Evolutionary conservation across 2,888 invertebrate species (phyloP), one percentile per base, ranked within the genome.

Genomic region (Julus scanicus): DNA sequence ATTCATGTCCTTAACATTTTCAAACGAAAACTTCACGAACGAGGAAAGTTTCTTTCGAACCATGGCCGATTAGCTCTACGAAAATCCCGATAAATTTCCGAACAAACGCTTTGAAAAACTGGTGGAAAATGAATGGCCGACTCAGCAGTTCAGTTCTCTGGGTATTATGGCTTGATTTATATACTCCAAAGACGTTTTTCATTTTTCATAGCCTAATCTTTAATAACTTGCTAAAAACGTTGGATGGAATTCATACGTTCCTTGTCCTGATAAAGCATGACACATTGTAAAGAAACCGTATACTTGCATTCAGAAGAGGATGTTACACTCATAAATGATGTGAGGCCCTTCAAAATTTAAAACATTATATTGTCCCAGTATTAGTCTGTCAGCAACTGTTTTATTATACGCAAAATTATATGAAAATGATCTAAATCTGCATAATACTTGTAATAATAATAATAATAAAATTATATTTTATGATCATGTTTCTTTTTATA

Each of bases 181-280:
- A n/a, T 17, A 6, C 53, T 53, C 57, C 4, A 6, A n/a, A 53
- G 71, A 20, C 20, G 29, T 20, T 71, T 71, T 71, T 71, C 71
- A 71, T 71, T 71, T 71, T 71, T 71, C 71, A 71, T 71, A 71
- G 71, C 71, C 9, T 71, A 71, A 71, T 71, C 71, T 71, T 71
- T 71, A 71, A 71, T 71, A 29, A 29, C 71, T 71, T 57, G 57
- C 57, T n/a, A 57, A n/a, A 15, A 57, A n/a, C 71, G 20, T 71
- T 71, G 20, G 20, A 29, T 15, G 71, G 20, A 71, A 71, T 71
- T 71, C 71, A 29, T 71, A 20, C 5, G 71, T n/a, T 63, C 53
- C 6, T 53, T 53, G 53, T 53, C 71, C 71, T 71, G 71, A 20
- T 71, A 71, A 71, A 8, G 71, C 71, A 6, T 20, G 71, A 71